Conservation (phyloP, 2,888 invertebrate species). For the Halictus quadricinctus region DNA sequence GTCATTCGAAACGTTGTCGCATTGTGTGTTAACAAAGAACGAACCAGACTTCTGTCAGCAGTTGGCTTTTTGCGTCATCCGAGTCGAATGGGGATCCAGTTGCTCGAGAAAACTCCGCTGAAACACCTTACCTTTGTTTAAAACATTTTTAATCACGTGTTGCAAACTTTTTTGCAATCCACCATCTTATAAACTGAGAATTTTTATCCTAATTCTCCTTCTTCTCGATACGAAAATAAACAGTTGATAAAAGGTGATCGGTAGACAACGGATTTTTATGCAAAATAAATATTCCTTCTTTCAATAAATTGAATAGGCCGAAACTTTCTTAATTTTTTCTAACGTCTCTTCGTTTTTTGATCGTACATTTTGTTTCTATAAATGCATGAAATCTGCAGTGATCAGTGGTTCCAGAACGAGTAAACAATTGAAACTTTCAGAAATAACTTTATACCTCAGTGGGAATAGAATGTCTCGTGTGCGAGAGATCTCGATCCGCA, state of each 20-base stretch:
- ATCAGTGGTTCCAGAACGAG: background rate
- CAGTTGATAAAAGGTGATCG: background rate
- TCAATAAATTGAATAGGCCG: background rate
- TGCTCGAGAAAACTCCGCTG: conserved; percentile 45
- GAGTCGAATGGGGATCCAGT: conserved; percentile 50
- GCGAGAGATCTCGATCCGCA: too few relatives aligned
- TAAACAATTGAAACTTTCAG: background rate
- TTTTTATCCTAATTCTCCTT: background rate
- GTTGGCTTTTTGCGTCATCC: conserved; percentile 7
- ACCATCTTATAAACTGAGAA: background rate
- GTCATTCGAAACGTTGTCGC: conserved; percentile 19
- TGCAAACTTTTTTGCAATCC: background rate
- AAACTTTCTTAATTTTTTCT: background rate
- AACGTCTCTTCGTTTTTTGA: background rate
- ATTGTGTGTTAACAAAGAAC: conserved; percentile 19
- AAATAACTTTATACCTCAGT: background rate
- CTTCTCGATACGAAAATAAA: background rate
- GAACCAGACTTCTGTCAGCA: conserved; percentile 21
- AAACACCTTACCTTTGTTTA: background rate
- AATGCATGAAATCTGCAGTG: background rate
- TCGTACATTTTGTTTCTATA: background rate
- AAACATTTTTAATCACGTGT: background rate
- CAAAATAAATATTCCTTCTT: background rate
- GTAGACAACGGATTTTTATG: background rate
- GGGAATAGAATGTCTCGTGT: background rate